phyloP scores from a whole-genome alignment of 2,113 vertebrate species.

The Dascyllus trimaculatus region DNA sequence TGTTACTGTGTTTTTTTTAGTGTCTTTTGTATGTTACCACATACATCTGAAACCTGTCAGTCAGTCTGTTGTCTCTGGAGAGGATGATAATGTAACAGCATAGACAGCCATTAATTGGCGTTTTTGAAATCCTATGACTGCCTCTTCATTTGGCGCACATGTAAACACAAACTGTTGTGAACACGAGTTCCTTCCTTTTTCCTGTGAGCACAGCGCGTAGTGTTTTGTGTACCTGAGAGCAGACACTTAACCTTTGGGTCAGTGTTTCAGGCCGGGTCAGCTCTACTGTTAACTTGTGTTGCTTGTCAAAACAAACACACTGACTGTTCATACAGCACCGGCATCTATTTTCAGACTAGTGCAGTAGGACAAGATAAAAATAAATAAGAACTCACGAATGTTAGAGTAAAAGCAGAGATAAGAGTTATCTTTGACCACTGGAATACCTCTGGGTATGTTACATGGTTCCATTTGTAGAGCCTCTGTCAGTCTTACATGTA shows the following conservation, averaged over 20 bases:
- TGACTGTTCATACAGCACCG: constrained; percentile 35
- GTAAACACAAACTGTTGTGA: constrained; percentile 20
- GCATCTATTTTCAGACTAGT: constrained; percentile 54
- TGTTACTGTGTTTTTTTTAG: background rate
- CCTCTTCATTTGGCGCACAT: constrained; percentile 15
- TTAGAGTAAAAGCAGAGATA: constrained; percentile 43
- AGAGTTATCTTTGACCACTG: constrained; percentile 23
- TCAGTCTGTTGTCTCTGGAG: constrained; percentile 29
- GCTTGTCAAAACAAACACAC: constrained; percentile 69
- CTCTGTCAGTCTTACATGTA: background rate
- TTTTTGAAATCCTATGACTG: constrained; percentile 29
- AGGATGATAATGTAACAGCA: constrained; percentile 26
- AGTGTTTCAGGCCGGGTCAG: constrained; percentile 29
- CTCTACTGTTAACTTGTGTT: constrained; percentile 34
- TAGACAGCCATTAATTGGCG: constrained; percentile 25
- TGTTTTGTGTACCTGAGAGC: constrained; percentile 35
- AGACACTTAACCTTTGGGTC: constrained; percentile 26
- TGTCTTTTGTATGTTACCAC: constrained; percentile 12
- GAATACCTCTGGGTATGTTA: constrained; percentile 12
- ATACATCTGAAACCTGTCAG: constrained; percentile 30
- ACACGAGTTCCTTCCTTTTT: constrained; percentile 25
- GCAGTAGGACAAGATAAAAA: constrained; percentile 63
- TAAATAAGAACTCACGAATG: constrained; percentile 51
- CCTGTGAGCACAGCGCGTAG: background rate
- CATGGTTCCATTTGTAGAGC: background rate